Evolutionary conservation across 2,113 vertebrate genomes (phyloP).

Genomic region (Cephalophus harveyi): DNA sequence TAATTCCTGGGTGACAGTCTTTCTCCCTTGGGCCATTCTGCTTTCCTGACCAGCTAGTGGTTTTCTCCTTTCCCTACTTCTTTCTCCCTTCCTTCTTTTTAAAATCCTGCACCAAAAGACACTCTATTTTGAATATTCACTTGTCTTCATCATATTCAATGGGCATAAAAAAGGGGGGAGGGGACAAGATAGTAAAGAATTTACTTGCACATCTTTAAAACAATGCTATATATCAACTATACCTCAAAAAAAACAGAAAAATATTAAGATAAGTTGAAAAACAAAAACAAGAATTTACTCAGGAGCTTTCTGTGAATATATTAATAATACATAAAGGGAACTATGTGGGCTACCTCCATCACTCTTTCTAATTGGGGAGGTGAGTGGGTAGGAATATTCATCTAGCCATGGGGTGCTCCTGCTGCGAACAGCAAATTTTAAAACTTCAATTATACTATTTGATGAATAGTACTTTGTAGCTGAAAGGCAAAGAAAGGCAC

Average conservation of each 20-base stretch:
- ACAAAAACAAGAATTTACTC: neutral
- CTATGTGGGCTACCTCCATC: neutral
- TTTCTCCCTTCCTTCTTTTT: neutral
- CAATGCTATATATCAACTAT: neutral
- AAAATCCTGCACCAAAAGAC: neutral
- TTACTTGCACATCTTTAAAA: neutral
- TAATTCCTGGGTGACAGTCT: neutral
- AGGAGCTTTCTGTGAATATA: neutral
- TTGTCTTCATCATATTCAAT: conserved; percentile 20
- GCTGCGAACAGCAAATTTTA: neutral
- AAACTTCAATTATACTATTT: neutral
- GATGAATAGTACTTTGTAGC: neutral
- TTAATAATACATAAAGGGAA: neutral
- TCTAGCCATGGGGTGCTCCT: neutral
- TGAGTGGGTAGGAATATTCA: neutral
- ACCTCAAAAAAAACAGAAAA: neutral
- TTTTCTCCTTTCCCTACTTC: neutral
- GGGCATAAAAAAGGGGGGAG: neutral
- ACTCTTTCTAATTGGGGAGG: neutral
- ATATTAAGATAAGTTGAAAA: neutral
- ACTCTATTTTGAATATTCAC: conserved; percentile 21
- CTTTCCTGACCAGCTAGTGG: neutral
- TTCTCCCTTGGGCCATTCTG: neutral
- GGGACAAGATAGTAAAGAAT: neutral
- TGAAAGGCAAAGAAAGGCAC: conserved; percentile 13